Conservation (phyloP, 2,797 vertebrate genomes). For the Protosalanx chinensis region DNA sequence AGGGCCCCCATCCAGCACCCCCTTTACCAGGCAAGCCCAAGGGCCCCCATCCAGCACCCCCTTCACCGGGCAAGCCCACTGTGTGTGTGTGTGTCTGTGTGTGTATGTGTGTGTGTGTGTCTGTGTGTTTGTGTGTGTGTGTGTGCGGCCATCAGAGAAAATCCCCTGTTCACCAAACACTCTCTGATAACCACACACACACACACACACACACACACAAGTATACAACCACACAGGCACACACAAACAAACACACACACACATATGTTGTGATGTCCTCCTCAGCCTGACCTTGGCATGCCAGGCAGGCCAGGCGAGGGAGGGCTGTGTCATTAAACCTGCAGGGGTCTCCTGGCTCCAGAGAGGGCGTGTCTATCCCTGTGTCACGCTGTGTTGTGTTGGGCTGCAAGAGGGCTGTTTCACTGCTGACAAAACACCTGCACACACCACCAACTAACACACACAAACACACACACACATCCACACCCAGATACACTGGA, state of each 20-base stretch:
- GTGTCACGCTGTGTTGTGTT: slow-evolving; percentile 45
- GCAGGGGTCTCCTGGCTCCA: slow-evolving; percentile 57
- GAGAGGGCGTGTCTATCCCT: slow-evolving; percentile 38
- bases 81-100: slow-evolving; percentile 50
- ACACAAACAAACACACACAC: neutral
- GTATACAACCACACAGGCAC: neutral
- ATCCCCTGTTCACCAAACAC: slow-evolving; percentile 21
- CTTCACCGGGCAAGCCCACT: too few relatives aligned
- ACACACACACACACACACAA: slow-evolving; percentile 16
- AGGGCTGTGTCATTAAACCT: slow-evolving; percentile 53
- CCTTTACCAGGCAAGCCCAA: too few relatives aligned
- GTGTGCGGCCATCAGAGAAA: slow-evolving; percentile 1
- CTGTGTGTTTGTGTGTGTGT: slow-evolving; percentile 16
- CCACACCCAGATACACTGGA: slow-evolving; percentile 1
- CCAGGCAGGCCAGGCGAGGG: slow-evolving; percentile 43
- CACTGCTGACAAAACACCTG: slow-evolving; percentile 11
- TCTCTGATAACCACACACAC: slow-evolving; percentile 41
- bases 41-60: too few relatives aligned
- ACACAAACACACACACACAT: slow-evolving; percentile 17
- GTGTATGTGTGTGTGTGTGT: slow-evolving; percentile 55
- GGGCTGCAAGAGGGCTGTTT: slow-evolving; percentile 32
- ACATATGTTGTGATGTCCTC: slow-evolving; percentile 49
- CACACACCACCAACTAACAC: slow-evolving; percentile 19
- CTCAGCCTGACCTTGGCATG: slow-evolving; percentile 66
- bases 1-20: too few relatives aligned